Conservation (phyloP, 2,888 invertebrate genomes). For the Bombylius discolor region DNA sequence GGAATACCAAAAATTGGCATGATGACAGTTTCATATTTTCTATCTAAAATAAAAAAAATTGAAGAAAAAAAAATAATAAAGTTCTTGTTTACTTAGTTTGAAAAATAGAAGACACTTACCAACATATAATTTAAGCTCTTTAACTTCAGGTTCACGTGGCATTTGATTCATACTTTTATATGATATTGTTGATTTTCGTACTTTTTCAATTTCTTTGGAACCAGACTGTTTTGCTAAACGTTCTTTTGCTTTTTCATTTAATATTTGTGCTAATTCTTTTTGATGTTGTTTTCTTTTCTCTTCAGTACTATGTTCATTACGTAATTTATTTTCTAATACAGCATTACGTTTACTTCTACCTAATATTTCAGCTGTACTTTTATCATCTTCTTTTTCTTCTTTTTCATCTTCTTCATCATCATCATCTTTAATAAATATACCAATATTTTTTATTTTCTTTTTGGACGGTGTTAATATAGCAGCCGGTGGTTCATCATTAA, state of each 20-base stretch:
- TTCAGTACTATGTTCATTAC: slow-evolving; percentile 90
- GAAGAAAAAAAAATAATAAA: background rate
- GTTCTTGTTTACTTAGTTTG: no score
- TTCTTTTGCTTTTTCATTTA: slow-evolving; percentile 89
- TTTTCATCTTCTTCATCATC: slow-evolving; percentile 73
- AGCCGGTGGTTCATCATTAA: slow-evolving; percentile 79
- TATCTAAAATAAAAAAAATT: slow-evolving; percentile 44
- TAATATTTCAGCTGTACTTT: slow-evolving; percentile 29
- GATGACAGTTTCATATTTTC: slow-evolving; percentile 96
- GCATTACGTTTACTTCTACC: slow-evolving; percentile 71
- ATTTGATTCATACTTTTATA: slow-evolving; percentile 87
- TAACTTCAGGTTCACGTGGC: slow-evolving; percentile 87
- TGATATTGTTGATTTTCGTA: slow-evolving; percentile 87
- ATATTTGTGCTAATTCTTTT: slow-evolving; percentile 74
- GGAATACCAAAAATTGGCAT: slow-evolving; percentile 92
- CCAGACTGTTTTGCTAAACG: slow-evolving; percentile 78
- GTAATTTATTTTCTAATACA: slow-evolving; percentile 81
- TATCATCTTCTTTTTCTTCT: slow-evolving; percentile 62
- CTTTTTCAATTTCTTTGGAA: slow-evolving; percentile 75
- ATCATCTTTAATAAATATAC: slow-evolving; percentile 86
- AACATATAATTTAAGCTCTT: slow-evolving; percentile 87
- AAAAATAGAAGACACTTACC: slow-evolving; percentile 43
- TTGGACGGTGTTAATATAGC: slow-evolving; percentile 80
- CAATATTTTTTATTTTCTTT: slow-evolving; percentile 89
- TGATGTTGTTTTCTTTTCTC: slow-evolving; percentile 96